Percentiles rank a stretch among this genome's conserved stretches.
These are phyloP conservation scores for Pinna nobilis DNA, from an alignment of 1,140 invertebrate genomes.

Conservation along the genomic window DNA sequence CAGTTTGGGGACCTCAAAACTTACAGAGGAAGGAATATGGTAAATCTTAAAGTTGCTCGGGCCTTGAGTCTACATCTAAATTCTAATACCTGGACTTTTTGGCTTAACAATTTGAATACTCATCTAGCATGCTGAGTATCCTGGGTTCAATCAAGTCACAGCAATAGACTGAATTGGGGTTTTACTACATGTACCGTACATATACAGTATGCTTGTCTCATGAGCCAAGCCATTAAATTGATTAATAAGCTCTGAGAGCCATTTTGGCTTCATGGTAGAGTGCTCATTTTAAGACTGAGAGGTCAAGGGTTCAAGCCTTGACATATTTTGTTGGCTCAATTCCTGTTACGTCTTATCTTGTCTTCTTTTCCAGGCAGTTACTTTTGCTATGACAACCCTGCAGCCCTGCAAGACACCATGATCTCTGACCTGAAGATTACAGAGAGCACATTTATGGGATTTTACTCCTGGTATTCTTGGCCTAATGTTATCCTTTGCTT, in stretches of 20 bases:
- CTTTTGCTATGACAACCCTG: conserved; percentile 98
- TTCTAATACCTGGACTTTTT: no score
- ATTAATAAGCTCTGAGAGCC: neutral
- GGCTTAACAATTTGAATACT: no score
- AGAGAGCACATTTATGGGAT: conserved; percentile 87
- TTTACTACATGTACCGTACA: no score
- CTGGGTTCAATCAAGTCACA: no score
- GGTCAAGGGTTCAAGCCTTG: neutral
- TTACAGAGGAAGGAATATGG: no score
- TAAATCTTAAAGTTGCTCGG: no score
- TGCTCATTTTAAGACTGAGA: neutral
- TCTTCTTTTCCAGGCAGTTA: conserved; percentile 86
- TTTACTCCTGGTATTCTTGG: conserved; percentile 98
- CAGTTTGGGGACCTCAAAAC: no score
- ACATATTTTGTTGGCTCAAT: neutral
- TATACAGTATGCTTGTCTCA: no score
- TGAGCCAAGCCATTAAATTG: no score
- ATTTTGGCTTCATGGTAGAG: neutral
- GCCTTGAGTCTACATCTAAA: no score
- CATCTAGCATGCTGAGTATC: no score
- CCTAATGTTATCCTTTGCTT: conserved; percentile 98
- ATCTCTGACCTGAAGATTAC: conserved; percentile 87
- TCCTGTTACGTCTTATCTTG: neutral
- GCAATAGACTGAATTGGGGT: no score
- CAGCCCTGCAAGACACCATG: conserved; percentile 91